Base-by-base conservation (phyloP, 1,140 invertebrate species). In the Camponotus floridanus region DNA sequence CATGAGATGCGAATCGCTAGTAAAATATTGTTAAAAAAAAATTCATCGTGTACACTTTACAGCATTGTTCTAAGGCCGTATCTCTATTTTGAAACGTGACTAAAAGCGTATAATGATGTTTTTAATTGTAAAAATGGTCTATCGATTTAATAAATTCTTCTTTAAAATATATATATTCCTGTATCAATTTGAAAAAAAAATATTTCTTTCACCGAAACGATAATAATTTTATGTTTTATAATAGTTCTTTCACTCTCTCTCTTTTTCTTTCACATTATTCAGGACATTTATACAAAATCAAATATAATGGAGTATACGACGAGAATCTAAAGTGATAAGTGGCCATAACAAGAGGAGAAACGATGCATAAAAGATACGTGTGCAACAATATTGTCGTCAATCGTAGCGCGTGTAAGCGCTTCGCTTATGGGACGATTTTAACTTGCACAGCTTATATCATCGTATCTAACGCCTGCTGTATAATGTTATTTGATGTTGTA, bases 11-110 rank as follows among this genome's bases (percentile, higher is more conserved):
- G 59, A 76, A 51, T 73, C 18, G n/a, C 45, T 51, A 68, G 26
- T 61, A 61, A 61, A 73, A 83, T 83, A 83, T 81, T 81, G 45
- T 45, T 67, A 68, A 70, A 80, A 73, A 71, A 73, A 21, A 33
- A 70, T 79, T n/a, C 62, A n/a, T 33, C 61, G 45, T 33, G 26
- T 70, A 80, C 15, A 68, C 5, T 55, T 71, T 70, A 59, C 55
- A 18, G 11, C 26, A 26, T 18, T 26, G 21, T 71, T 71, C 9
- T 36, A 18, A 51, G 51, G 18, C 13, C 15, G 4, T 74, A 62
- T 31, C 13, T 74, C 36, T 62, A 83, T 61, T 73, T 80, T 51
- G 9, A 1, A 18, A 5, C 65, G n/a, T 9, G 55, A 51, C 1
- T 9, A 13, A 15, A 68, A 26, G n/a, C 2, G 15, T 18, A 5